Conservation (phyloP, 2,113 vertebrate genomes). For the Platichthys stellatus region DNA sequence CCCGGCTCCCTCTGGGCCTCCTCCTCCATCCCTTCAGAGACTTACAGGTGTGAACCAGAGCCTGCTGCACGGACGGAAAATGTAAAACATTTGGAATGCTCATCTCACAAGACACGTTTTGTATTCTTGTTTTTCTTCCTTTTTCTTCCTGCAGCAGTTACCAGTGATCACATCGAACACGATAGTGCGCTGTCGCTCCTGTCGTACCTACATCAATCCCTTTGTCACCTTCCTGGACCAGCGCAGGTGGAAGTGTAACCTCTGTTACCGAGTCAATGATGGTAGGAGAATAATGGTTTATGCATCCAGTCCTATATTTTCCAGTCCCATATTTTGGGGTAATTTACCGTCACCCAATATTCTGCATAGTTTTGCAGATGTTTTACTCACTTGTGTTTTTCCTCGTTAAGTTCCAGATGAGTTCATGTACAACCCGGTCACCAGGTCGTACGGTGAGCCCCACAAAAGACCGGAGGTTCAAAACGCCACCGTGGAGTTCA, state of each 20-base stretch:
- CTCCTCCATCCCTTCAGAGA: slow-evolving; percentile 97
- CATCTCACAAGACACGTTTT: not conserved
- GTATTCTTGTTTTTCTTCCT: not conserved
- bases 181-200: slow-evolving; percentile 95
- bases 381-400: not conserved
- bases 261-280: slow-evolving; percentile 97
- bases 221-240: slow-evolving; percentile 98
- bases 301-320: not conserved
- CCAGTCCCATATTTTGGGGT: too few species aligned
- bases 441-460: slow-evolving; percentile 94
- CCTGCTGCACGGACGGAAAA: too few species aligned
- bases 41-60: slow-evolving; percentile 84
- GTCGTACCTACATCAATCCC: slow-evolving; percentile 97
- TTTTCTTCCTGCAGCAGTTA: slow-evolving; percentile 84
- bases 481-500: slow-evolving; percentile 97
- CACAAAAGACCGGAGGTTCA: slow-evolving; percentile 97
- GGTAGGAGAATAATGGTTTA: slow-evolving; percentile 77
- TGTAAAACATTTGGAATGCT: not conserved
- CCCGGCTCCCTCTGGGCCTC: slow-evolving; percentile 94
- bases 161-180: slow-evolving; percentile 98
- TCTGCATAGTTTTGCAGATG: too few species aligned
- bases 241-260: slow-evolving; percentile 96
- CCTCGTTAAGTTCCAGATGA: slow-evolving; percentile 91
- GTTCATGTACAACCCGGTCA: slow-evolving; percentile 99
- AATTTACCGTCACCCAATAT: too few species aligned